phyloP scores from a whole-genome alignment of 2,888 invertebrate genomes.

The Aethes cnicana region DNA sequence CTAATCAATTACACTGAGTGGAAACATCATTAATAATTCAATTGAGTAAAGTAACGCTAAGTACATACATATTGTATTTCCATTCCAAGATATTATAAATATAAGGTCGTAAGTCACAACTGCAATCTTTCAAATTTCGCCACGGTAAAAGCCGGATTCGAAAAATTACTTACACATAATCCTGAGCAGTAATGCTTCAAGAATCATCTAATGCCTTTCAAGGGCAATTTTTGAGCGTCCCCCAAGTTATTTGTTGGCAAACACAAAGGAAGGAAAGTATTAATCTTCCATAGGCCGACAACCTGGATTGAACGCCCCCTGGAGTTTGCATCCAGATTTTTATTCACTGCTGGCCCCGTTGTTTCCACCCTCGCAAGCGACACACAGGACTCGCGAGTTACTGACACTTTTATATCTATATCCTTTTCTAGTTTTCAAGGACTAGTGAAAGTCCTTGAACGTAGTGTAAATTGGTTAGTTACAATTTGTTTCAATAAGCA shows the following conservation, averaged over 20 bases:
- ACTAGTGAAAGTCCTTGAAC: too few species aligned
- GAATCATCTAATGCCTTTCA: slow-evolving; percentile 38
- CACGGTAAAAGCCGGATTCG: slow-evolving; percentile 9
- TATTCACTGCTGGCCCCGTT: slow-evolving; percentile 33
- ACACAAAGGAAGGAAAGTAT: slow-evolving; percentile 72
- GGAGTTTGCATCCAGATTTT: slow-evolving; percentile 71
- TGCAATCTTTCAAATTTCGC: slow-evolving; percentile 12
- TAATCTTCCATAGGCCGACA: slow-evolving; percentile 73
- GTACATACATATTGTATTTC: too few species aligned
- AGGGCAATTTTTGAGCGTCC: slow-evolving; percentile 41
- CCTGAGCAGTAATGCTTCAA: slow-evolving; percentile 64
- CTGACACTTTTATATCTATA: not conserved
- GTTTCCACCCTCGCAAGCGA: slow-evolving; percentile 28
- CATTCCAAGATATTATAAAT: too few species aligned
- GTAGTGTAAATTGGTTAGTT: too few species aligned
- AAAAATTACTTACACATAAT: slow-evolving; percentile 42
- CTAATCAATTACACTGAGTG: slow-evolving; percentile 25
- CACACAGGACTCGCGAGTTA: slow-evolving; percentile 18
- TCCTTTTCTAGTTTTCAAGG: too few species aligned
- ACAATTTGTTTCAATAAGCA: too few species aligned
- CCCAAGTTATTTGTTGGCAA: slow-evolving; percentile 58
- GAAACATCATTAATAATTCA: slow-evolving; percentile 25
- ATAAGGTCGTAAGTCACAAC: not conserved
- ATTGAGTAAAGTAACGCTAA: not conserved
- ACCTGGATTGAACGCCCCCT: slow-evolving; percentile 60